A percentile compares a stretch with the other conserved stretches of the same genome.
Conservation (phyloP, 2,113 vertebrate genomes). For the Xiphophorus hellerii region DNA sequence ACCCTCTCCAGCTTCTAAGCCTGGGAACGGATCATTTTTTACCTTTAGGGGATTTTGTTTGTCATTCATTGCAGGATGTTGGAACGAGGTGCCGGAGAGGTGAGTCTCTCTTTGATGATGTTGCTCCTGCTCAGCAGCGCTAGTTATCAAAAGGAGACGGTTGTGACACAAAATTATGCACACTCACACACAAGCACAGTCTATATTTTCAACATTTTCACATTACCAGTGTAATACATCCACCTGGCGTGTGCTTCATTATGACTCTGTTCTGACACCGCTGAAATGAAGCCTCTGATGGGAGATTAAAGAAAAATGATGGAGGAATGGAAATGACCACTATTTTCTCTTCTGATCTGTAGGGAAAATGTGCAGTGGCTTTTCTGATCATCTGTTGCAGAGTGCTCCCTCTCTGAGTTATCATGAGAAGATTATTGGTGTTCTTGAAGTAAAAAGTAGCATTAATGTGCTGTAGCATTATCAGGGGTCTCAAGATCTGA, state of each 20-base stretch:
- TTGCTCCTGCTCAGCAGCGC: slow-evolving; percentile 45
- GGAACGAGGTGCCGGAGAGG: slow-evolving; percentile 24
- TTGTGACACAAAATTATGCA: slow-evolving; percentile 26
- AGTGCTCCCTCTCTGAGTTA: slow-evolving; percentile 8
- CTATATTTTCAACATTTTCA: slow-evolving; percentile 33
- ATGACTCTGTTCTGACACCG: slow-evolving; percentile 16
- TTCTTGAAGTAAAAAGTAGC: slow-evolving; percentile 29
- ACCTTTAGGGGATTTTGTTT: slow-evolving; percentile 66
- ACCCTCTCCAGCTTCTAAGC: slow-evolving; percentile 36
- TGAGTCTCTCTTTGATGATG: slow-evolving; percentile 60
- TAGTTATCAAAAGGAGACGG: slow-evolving; percentile 39
- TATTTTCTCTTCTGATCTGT: slow-evolving; percentile 18
- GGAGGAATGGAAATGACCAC: slow-evolving; percentile 9
- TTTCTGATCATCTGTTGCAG: slow-evolving; percentile 22
- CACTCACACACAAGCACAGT: slow-evolving; percentile 8
- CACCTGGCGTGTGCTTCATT: slow-evolving; percentile 38
- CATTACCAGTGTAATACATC: slow-evolving; percentile 27
- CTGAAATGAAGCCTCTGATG: slow-evolving; percentile 20
- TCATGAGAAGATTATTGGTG: slow-evolving; percentile 20
- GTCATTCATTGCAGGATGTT: slow-evolving; percentile 42
- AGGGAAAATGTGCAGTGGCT: background rate
- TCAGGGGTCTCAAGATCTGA: too few species aligned
- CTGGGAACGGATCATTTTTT: slow-evolving; percentile 36
- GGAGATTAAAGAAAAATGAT: slow-evolving; percentile 31
- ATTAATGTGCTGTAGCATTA: background rate